These are phyloP conservation scores for Sorex fumeus DNA, from an alignment of 2,113 vertebrate species.

Conservation along the genomic window DNA sequence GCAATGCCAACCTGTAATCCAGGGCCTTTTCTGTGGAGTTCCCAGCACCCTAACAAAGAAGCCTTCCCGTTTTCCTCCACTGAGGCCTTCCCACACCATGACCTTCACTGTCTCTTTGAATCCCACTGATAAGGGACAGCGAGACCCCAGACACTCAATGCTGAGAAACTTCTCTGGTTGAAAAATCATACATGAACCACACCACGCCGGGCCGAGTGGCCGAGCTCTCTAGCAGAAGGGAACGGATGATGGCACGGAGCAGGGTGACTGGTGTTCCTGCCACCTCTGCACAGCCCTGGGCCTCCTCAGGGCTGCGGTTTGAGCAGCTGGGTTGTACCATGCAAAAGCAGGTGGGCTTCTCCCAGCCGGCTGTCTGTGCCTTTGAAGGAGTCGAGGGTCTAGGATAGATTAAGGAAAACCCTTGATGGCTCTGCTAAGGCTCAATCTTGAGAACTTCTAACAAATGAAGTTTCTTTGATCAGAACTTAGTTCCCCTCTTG, in stretches of 20 bases:
- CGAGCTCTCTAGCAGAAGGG: background rate
- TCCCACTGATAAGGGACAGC: background rate
- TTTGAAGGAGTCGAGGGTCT: slow-evolving; percentile 76
- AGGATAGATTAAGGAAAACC: slow-evolving; percentile 79
- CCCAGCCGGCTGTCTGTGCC: slow-evolving; percentile 56
- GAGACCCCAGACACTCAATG: background rate
- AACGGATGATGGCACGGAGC: background rate
- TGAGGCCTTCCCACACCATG: background rate
- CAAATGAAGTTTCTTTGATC: slow-evolving; percentile 84
- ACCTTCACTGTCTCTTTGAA: background rate
- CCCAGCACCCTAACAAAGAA: background rate
- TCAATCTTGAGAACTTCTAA: slow-evolving; percentile 82
- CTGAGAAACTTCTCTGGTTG: slow-evolving; percentile 59
- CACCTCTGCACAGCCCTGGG: background rate
- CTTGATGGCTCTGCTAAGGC: slow-evolving; percentile 74
- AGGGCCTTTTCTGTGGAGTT: background rate
- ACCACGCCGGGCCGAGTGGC: background rate
- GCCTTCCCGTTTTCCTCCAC: background rate
- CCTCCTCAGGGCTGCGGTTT: background rate
- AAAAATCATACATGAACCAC: background rate
- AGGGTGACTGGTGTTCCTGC: background rate
- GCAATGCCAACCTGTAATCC: background rate
- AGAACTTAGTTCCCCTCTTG: slow-evolving; percentile 73
- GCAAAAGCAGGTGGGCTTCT: slow-evolving; percentile 74
- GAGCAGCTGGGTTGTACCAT: slow-evolving; percentile 51